Evolutionary conservation across 2,888 invertebrate genomes (phyloP), one percentile per base, ranked within the genome.

Genomic region (Drosophila paranaensis): DNA sequence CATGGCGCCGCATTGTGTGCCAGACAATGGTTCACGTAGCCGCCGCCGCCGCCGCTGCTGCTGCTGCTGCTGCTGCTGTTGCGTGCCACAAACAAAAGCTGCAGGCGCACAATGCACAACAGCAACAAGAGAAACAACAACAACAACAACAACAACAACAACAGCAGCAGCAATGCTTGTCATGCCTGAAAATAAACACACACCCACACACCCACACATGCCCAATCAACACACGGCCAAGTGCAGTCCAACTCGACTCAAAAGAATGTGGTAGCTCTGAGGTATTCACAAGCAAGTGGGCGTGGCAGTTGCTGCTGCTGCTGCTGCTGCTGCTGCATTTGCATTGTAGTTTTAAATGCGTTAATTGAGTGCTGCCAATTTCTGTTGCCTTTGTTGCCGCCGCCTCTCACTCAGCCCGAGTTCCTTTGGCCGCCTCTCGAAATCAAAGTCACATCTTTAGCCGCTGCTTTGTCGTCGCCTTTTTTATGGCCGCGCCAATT

Each of bases 321-420:
- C 33, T 56, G 74, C 53, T 40, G 75, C 60, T 62, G 74, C 58
- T 56, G 74, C 53, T 67, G 74, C 33, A 53, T 66, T 71, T 48
- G 61, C 77, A 79, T 79, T 84, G 71, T 79, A 70, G 68, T 88
- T 74, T 88, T 74, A 88, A 89, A 89, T 82, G 82, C 85, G 88
- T 86, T 86, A 86, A 86, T 86, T 86, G 88, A 86, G 89, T 88
- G 85, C 74, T 73, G 73, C 70, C 89, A 87, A 84, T 79, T 72
- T 73, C 39, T 54, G 43, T 27, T 48, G 35, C 6, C 5, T 48
- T 39, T n/a, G 27, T 27, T 42, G 42, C 13, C 9, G 16, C 39
- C 46, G 61, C 33, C 63, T 16, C 50, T 10, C 63, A 16, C 50
- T 63, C 53, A 25, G 50, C 14, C 30, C n/a, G n/a, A 27, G 48